Conservation (phyloP, 2,888 invertebrate species). For the Petrolisthes manimaculis region DNA sequence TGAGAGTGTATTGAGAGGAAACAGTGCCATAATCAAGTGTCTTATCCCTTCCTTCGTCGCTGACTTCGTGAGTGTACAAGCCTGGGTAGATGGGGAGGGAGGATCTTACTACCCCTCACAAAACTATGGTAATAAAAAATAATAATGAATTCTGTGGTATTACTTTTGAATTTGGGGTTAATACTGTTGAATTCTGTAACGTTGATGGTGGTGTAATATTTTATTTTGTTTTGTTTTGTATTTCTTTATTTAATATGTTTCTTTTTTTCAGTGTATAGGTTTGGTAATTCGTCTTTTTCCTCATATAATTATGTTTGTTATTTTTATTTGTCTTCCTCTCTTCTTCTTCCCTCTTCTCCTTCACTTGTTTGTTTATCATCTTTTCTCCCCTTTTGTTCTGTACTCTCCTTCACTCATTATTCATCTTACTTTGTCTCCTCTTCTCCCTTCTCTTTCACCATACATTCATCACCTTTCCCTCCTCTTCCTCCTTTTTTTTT, state of each 20-base stretch:
- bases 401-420: neutral
- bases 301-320: no score
- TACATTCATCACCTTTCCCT: neutral
- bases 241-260: neutral
- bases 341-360: neutral
- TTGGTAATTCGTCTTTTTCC: no score
- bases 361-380: neutral
- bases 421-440: neutral
- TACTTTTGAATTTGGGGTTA: no score
- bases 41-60: constrained; percentile 86
- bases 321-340: neutral
- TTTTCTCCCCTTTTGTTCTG: neutral
- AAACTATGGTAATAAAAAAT: constrained; percentile 57
- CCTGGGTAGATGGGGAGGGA: constrained; percentile 31
- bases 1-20: constrained; percentile 86
- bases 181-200: no score
- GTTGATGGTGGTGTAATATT: neutral
- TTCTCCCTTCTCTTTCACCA: neutral
- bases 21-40: constrained; percentile 85
- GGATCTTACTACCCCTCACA: constrained; percentile 37
- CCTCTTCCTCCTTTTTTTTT: neutral
- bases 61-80: constrained; percentile 70
- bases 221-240: neutral
- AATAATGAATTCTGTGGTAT: no score
- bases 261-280: no score